These are phyloP conservation scores for Tachina lurida DNA, from an alignment of 2,888 invertebrate genomes.

Conservation along the genomic window DNA sequence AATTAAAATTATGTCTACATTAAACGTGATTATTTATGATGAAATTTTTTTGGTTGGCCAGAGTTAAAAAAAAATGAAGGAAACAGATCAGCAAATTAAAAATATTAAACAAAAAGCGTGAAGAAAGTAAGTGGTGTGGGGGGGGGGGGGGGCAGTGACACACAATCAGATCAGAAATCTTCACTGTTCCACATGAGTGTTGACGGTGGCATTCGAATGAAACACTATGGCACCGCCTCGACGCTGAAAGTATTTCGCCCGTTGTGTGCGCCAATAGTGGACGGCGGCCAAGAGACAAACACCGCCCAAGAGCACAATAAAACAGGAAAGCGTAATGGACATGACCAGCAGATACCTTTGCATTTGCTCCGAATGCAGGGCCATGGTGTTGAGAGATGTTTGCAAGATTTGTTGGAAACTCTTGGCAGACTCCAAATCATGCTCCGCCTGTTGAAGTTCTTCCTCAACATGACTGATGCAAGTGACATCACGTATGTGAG, in stretches of 20 bases:
- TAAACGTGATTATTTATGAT: slow-evolving; percentile 32
- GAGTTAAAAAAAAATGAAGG: background rate
- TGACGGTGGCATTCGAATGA: slow-evolving; percentile 80
- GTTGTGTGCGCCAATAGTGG: slow-evolving; percentile 74
- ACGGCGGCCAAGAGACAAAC: slow-evolving; percentile 69
- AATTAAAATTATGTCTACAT: slow-evolving; percentile 38
- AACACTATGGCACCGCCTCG: slow-evolving; percentile 80
- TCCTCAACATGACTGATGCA: slow-evolving; percentile 75
- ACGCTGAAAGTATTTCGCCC: slow-evolving; percentile 76
- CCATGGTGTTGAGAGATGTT: slow-evolving; percentile 76
- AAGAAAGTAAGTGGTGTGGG: too few relatives aligned
- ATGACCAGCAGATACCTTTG: slow-evolving; percentile 77
- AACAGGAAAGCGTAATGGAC: slow-evolving; percentile 75
- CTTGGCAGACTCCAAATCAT: slow-evolving; percentile 60
- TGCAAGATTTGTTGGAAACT: slow-evolving; percentile 72
- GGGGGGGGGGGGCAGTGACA: too few relatives aligned
- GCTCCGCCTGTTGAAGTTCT: slow-evolving; percentile 53
- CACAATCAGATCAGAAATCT: background rate
- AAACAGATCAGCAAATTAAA: background rate
- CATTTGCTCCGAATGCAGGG: slow-evolving; percentile 76
- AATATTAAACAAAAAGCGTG: background rate
- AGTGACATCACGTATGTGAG: slow-evolving; percentile 81
- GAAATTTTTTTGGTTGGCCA: slow-evolving; percentile 7
- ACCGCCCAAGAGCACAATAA: slow-evolving; percentile 73
- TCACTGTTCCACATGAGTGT: slow-evolving; percentile 75